These are phyloP conservation scores for Nyctalus aviator DNA, from an alignment of 2,797 vertebrate genomes.

Conservation along the genomic window DNA sequence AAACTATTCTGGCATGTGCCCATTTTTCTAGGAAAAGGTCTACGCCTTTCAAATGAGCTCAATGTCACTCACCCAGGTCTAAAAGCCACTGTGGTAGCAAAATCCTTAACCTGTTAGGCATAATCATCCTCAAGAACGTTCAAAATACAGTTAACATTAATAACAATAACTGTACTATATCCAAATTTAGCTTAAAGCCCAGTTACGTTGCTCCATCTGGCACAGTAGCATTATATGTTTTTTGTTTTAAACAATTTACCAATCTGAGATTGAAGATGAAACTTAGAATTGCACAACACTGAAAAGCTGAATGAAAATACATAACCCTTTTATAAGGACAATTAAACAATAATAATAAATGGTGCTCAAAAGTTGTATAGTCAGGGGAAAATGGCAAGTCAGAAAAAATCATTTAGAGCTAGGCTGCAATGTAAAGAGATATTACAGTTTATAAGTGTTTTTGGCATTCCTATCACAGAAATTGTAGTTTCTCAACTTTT, in stretches of 20 bases:
- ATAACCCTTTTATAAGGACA: background rate
- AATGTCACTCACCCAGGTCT: background rate
- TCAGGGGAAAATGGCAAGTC: background rate
- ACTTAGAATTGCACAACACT: background rate
- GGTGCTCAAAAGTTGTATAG: background rate
- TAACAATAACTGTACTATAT: background rate
- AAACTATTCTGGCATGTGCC: background rate
- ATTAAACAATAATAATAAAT: background rate
- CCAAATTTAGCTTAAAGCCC: background rate
- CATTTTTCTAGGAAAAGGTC: background rate
- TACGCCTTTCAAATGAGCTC: background rate
- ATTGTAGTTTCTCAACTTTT: background rate
- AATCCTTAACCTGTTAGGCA: background rate
- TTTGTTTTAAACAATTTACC: background rate
- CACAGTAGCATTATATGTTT: background rate
- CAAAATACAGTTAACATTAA: background rate
- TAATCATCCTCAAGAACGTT: background rate
- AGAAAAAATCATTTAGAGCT: background rate
- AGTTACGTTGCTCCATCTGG: background rate
- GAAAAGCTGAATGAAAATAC: slow-evolving; percentile 14
- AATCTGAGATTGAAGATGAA: background rate
- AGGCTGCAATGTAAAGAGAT: background rate
- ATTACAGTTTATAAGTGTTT: background rate
- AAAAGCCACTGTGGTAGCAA: background rate
- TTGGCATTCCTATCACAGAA: background rate